A percentile compares a stretch with the other conserved stretches of the same genome.
Conservation (phyloP, 2,797 vertebrate species). For the Lemur catta region DNA sequence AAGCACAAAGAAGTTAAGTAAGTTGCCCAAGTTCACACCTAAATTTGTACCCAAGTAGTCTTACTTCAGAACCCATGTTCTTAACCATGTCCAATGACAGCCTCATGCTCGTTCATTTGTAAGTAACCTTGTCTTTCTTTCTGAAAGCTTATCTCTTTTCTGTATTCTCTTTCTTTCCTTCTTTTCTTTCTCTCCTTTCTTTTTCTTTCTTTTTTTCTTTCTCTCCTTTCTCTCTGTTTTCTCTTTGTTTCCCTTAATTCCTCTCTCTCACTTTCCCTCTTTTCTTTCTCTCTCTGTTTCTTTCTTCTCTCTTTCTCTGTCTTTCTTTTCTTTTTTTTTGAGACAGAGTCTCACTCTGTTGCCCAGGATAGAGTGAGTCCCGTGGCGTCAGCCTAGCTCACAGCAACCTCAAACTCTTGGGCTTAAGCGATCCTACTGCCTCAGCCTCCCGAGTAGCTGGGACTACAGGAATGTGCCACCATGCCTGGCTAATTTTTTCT, state of each 20-base stretch:
- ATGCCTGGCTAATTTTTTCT: too few relatives aligned
- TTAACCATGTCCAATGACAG: background rate
- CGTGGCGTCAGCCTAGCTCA: too few relatives aligned
- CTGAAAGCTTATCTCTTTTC: background rate
- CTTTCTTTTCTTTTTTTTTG: background rate
- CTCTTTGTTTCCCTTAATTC: too few relatives aligned
- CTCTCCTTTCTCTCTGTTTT: too few relatives aligned
- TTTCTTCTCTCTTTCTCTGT: background rate
- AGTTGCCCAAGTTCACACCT: background rate
- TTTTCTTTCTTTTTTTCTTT: too few relatives aligned
- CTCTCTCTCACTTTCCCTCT: background rate
- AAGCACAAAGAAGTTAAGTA: background rate
- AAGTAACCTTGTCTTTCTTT: conserved; percentile 1
- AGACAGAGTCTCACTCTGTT: background rate
- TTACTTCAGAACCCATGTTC: background rate
- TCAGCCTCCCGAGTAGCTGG: too few relatives aligned
- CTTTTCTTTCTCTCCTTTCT: background rate
- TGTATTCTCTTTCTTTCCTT: background rate
- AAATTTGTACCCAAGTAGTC: background rate
- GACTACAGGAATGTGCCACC: too few relatives aligned
- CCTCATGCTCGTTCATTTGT: background rate
- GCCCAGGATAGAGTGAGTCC: too few relatives aligned
- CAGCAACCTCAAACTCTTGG: too few relatives aligned
- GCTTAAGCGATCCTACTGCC: too few relatives aligned
- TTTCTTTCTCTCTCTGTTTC: background rate